Base-by-base conservation (phyloP, 2,797 vertebrate species). In the Buceros bicornis region DNA sequence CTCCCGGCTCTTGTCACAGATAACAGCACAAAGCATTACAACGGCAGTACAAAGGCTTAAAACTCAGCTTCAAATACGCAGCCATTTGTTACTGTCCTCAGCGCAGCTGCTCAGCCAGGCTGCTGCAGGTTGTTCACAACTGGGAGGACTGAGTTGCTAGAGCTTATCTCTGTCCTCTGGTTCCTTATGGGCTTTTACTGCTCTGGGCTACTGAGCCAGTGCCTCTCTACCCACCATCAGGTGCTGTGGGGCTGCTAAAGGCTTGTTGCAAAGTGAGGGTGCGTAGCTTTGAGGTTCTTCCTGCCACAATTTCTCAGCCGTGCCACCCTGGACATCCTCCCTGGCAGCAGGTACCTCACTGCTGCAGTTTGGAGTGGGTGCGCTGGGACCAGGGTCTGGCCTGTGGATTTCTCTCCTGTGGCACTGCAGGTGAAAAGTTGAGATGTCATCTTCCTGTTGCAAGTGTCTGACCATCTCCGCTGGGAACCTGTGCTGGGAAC, bases 1-100 rank as follows among this genome's bases (percentile, higher is more conserved):
- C 85, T 88, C 89, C 82, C 62, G 5, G 51, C 89, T 88, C 95
- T 94, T 95, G 91, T 96, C 82, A 65, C 50, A 94, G 95, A 95
- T 95, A 94, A 72, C 50, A 8, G 76, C 82, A 80, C 95, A 92
- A 86, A 96, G 93, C 70, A 11, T 33, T 89, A 70, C 64, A 89
- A 57, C 21, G 1, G 64, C 64, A 58, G 22, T 14, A 79, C 89
- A 76, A 80, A 84, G 77, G 1, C 88, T 50, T 15, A 5, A 72
- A 91, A 45, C 35, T 37, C 48, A 0, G 62, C 61, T 90, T 86
- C 87, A 84, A 48, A 84, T 13, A n/a, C 9, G 0, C 17, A 29
- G 69, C 89, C 62, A 45, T 92, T 95, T 89, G 85, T 91, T 87
- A 78, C 76, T 87, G 88, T 70, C 91, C 87, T 53, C 80, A 35